These are phyloP conservation scores for Lithobates pipiens DNA, from an alignment of 2,797 vertebrate species.

Conservation along the genomic window DNA sequence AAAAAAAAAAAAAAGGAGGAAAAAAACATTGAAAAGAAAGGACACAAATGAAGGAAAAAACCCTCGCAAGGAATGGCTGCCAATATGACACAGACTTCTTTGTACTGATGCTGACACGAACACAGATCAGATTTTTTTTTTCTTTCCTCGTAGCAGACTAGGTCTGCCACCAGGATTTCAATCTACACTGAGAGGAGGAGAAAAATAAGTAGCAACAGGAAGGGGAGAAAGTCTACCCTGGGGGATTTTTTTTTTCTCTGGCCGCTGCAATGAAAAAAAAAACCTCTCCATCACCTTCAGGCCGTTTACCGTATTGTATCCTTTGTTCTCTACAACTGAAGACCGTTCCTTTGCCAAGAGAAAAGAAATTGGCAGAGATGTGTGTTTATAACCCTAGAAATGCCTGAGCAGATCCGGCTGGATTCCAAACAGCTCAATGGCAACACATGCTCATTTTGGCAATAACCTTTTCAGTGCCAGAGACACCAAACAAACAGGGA, in stretches of 20 bases:
- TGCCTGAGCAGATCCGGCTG: constrained; percentile 66
- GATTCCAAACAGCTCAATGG: constrained; percentile 33
- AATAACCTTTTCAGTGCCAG: constrained; percentile 46
- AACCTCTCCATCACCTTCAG: constrained; percentile 60
- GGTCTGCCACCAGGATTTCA: constrained; percentile 61
- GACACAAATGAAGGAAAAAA: constrained; percentile 34
- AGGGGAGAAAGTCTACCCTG: constrained; percentile 58
- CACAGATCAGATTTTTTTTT: constrained; percentile 60
- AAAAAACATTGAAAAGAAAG: constrained; percentile 60
- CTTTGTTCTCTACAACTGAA: constrained; percentile 61
- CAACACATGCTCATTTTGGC: constrained; percentile 51
- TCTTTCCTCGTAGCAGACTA: constrained; percentile 59
- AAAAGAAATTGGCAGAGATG: constrained; percentile 64
- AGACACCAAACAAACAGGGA: neutral
- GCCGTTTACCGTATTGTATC: constrained; percentile 65
- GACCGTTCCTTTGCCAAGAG: constrained; percentile 58
- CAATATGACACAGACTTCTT: constrained; percentile 72
- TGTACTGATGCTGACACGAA: constrained; percentile 72
- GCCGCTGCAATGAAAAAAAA: constrained; percentile 63
- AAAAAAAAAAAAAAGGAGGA: constrained; percentile 75
- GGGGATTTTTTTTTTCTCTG: constrained; percentile 65
- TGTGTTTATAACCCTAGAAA: constrained; percentile 68
- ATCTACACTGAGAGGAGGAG: constrained; percentile 57
- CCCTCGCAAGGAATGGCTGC: constrained; percentile 76
- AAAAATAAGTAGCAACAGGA: constrained; percentile 47